Percentiles rank a stretch among this genome's conserved stretches.
These are phyloP conservation scores for Teinopalpus imperialis DNA, from an alignment of 2,888 invertebrate genomes.

Conservation along the genomic window DNA sequence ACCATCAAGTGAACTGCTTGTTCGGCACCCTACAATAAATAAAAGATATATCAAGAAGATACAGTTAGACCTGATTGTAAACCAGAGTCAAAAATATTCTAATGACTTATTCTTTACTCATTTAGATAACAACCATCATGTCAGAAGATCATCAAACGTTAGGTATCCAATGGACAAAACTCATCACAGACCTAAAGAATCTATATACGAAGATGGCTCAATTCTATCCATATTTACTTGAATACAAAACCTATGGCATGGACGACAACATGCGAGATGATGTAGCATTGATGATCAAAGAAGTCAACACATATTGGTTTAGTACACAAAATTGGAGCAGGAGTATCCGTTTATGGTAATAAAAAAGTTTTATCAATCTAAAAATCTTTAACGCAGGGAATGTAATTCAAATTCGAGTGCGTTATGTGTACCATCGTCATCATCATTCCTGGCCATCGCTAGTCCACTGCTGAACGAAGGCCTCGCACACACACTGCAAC, in stretches of 20 bases:
- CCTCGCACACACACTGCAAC: too few relatives aligned
- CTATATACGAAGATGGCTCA: constrained; percentile 52
- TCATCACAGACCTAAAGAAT: constrained; percentile 55
- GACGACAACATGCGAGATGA: constrained; percentile 35
- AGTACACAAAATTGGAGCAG: constrained; percentile 45
- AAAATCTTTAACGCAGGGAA: background rate
- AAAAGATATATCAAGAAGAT: too few relatives aligned
- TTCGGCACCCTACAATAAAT: too few relatives aligned
- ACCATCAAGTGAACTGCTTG: too few relatives aligned
- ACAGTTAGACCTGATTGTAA: too few relatives aligned
- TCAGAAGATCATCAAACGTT: constrained; percentile 29
- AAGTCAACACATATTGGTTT: constrained; percentile 61
- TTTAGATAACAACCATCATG: constrained; percentile 8
- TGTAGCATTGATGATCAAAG: constrained; percentile 36
- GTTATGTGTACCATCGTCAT: too few relatives aligned
- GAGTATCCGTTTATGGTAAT: constrained; percentile 57
- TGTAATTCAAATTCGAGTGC: too few relatives aligned
- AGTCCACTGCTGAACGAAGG: too few relatives aligned
- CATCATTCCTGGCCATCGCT: too few relatives aligned
- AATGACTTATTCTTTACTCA: too few relatives aligned
- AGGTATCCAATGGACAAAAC: constrained; percentile 56
- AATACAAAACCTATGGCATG: constrained; percentile 59
- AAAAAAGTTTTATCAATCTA: too few relatives aligned
- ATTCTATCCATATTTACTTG: constrained; percentile 64
- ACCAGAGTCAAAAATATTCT: too few relatives aligned